A percentile compares a stretch with the other conserved stretches of the same genome.
These are phyloP conservation scores for Vespertilio murinus DNA, from an alignment of 2,797 vertebrate genomes.

Conservation along the genomic window DNA sequence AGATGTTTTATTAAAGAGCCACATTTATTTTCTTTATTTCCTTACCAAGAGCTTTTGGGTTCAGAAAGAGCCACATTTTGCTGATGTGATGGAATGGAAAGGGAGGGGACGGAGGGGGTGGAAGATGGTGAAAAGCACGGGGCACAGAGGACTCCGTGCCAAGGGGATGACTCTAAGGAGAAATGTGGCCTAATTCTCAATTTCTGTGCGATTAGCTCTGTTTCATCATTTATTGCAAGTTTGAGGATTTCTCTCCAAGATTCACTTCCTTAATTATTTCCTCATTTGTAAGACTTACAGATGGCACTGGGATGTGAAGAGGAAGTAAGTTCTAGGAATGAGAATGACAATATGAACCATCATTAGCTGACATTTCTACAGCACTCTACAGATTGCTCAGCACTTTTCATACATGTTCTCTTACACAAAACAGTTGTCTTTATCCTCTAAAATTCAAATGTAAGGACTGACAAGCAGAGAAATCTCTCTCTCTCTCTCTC, in stretches of 20 bases:
- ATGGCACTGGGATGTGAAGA: background rate
- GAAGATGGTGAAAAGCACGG: background rate
- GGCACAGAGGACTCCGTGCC: background rate
- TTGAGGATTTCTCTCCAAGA: constrained; percentile 44
- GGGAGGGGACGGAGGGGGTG: background rate
- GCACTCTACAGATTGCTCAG: background rate
- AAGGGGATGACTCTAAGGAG: background rate
- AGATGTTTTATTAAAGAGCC: constrained; percentile 5
- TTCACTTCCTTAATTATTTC: constrained; percentile 16
- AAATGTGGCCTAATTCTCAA: background rate
- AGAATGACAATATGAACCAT: constrained; percentile 32
- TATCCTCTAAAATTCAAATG: constrained; percentile 5
- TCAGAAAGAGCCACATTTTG: constrained; percentile 1
- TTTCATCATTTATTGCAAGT: background rate
- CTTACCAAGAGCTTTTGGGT: constrained; percentile 18
- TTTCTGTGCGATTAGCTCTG: background rate
- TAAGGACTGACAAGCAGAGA: constrained; percentile 19
- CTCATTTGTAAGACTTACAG: constrained; percentile 40
- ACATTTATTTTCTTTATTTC: background rate
- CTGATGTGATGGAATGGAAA: background rate
- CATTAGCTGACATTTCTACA: constrained; percentile 28
- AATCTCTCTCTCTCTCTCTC: background rate
- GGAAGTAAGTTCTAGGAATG: constrained; percentile 42
- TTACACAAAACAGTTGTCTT: background rate
- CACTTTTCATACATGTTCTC: background rate